Evolutionary conservation across 1,140 invertebrate genomes (phyloP), one percentile per base, ranked within the genome.

Genomic region (Drosophila aff.): DNA sequence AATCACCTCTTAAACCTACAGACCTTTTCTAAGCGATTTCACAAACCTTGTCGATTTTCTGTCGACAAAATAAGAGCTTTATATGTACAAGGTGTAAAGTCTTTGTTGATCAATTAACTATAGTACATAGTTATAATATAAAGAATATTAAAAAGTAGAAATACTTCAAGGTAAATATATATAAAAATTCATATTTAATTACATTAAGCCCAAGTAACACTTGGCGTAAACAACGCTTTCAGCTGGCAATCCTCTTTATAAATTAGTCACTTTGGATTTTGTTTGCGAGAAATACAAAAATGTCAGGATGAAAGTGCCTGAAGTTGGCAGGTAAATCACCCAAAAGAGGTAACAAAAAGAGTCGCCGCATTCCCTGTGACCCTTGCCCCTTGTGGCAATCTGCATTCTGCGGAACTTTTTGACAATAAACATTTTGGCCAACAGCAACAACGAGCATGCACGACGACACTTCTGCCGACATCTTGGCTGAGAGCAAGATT

Each of bases 391-490:
- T 31, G 16, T 6, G 43, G 26, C 41, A 72, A 69, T 71, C 49
- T 72, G 68, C 68, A 72, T 69, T 71, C 40, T 40, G 66, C 73
- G 36, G 26, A 74, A 74, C 67, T 74, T 74, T 85, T 66, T 68
- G 74, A 81, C 74, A 85, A 78, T 85, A 85, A 81, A 81, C 78
- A 85, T 85, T 85, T 85, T 85, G 74, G 82, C 82, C 61, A 69
- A 63, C 41, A 73, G 68, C 61, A 84, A n/a, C 33, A 84, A 38
- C 31, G 10, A 6, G 33, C 53, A 40, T 69, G 67, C 64, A 60
- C 74, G 74, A 60, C 74, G 74, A 73, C 67, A 82, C 64, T 82
- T 82, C 1, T 78, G 74, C 55, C 75, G 65, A 72, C 68, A 69
- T 71, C 57, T 76, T 76, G 60, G 59, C 76, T 47, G 38, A 33